These are phyloP conservation scores for Pachydiplax longipennis DNA, from an alignment of 2,888 invertebrate species.

Conservation along the genomic window DNA sequence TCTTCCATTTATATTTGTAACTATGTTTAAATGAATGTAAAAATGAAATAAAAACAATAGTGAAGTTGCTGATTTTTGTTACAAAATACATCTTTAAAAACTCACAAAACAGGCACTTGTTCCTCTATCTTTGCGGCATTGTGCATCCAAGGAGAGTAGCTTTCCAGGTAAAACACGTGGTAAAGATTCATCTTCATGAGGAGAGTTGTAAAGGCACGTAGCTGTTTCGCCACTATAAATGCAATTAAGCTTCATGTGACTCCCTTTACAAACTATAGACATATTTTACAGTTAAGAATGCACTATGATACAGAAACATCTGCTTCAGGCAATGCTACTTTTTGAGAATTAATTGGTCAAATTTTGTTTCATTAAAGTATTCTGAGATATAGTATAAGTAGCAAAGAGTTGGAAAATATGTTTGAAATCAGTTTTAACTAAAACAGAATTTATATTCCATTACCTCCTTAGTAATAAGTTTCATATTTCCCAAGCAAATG, in stretches of 20 bases:
- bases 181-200: constrained; percentile 90
- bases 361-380: neutral
- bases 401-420: too few species aligned
- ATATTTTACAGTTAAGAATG: neutral
- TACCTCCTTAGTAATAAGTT: too few species aligned
- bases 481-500: too few species aligned
- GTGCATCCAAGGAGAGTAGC: constrained; percentile 86
- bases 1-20: too few species aligned
- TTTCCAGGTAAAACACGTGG: constrained; percentile 90
- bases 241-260: constrained; percentile 35
- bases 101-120: constrained; percentile 83
- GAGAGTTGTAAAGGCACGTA: constrained; percentile 90
- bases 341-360: too few species aligned
- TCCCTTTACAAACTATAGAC: neutral
- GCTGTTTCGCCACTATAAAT: constrained; percentile 88
- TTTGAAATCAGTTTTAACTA: too few species aligned
- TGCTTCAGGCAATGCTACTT: too few species aligned
- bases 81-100: constrained; percentile 49
- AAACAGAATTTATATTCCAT: too few species aligned
- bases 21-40: neutral
- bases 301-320: neutral
- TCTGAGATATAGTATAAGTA: too few species aligned
- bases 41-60: too few species aligned
- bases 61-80: too few species aligned
- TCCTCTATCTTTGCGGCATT: constrained; percentile 91